Percentiles rank a stretch among this genome's conserved stretches.
phyloP scores from a whole-genome alignment of 2,797 vertebrate species.

The Pseudocheirus occidentalis region DNA sequence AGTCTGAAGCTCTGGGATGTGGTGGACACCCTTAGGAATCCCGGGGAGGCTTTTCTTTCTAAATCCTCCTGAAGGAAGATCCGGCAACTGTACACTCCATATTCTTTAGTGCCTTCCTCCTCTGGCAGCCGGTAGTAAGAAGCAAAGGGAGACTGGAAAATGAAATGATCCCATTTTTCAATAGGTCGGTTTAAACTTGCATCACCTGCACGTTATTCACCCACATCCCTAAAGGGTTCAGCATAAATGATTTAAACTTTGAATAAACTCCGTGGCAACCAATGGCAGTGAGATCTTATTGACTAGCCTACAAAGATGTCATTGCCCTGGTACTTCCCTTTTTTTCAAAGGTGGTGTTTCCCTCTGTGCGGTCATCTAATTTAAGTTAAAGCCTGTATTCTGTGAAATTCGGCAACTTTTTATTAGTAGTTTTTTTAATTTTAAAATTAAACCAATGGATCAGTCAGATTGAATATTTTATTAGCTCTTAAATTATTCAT shows the following conservation, averaged over 20 bases:
- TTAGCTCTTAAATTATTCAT: constrained; percentile 86
- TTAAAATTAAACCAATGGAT: constrained; percentile 82
- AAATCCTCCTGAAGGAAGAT: constrained; percentile 11
- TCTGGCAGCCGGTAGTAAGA: constrained; percentile 11
- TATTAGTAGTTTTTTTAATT: constrained; percentile 67
- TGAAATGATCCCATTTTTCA: neutral
- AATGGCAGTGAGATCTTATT: neutral
- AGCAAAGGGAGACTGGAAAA: constrained; percentile 8
- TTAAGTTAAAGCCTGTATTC: constrained; percentile 57
- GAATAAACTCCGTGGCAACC: constrained; percentile 26
- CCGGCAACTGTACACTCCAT: neutral
- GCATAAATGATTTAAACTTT: constrained; percentile 67
- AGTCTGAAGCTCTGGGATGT: neutral
- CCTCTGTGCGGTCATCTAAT: constrained; percentile 22
- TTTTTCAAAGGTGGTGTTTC: constrained; percentile 38
- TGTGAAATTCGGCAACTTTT: constrained; percentile 51
- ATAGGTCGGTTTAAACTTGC: constrained; percentile 28
- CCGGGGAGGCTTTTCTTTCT: neutral
- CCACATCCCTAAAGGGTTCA: constrained; percentile 19
- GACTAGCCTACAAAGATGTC: neutral
- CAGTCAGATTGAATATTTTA: constrained; percentile 85
- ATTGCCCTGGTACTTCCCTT: neutral
- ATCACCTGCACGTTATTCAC: constrained; percentile 11
- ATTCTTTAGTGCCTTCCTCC: neutral
- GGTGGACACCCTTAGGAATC: neutral